These are phyloP conservation scores for Hypsibius dujardini DNA, from an alignment of 1,140 invertebrate genomes.

Conservation along the genomic window DNA sequence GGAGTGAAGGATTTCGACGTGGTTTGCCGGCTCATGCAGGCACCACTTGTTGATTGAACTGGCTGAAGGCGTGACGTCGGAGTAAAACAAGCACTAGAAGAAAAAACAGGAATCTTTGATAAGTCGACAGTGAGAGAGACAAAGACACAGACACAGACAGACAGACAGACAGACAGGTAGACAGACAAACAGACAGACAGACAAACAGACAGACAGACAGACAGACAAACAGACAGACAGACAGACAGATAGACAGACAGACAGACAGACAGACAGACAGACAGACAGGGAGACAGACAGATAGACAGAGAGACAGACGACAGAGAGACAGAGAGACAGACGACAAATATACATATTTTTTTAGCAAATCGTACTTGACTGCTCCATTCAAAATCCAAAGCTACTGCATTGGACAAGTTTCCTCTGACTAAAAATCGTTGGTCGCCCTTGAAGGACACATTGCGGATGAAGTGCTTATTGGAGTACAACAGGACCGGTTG, in stretches of 20 bases:
- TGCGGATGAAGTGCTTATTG: conserved; percentile 63
- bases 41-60: conserved; percentile 53
- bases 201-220: no score
- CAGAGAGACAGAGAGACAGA: no score
- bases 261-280: no score
- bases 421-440: conserved; percentile 48
- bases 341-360: neutral
- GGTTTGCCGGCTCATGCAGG: conserved; percentile 27
- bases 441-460: conserved; percentile 47
- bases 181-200: no score
- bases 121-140: no score
- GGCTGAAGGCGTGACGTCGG: conserved; percentile 53
- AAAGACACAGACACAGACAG: no score
- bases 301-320: no score
- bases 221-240: no score
- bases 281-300: no score
- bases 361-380: conserved; percentile 37
- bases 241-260: no score
- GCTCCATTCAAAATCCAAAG: conserved; percentile 59
- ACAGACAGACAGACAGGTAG: no score
- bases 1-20: conserved; percentile 44
- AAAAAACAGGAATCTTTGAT: neutral
- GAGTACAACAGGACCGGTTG: conserved; percentile 56
- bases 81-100: conserved; percentile 29
- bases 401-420: conserved; percentile 64